These are phyloP conservation scores for Xestia sexstrigata DNA, from an alignment of 2,888 invertebrate species.

Conservation along the genomic window DNA sequence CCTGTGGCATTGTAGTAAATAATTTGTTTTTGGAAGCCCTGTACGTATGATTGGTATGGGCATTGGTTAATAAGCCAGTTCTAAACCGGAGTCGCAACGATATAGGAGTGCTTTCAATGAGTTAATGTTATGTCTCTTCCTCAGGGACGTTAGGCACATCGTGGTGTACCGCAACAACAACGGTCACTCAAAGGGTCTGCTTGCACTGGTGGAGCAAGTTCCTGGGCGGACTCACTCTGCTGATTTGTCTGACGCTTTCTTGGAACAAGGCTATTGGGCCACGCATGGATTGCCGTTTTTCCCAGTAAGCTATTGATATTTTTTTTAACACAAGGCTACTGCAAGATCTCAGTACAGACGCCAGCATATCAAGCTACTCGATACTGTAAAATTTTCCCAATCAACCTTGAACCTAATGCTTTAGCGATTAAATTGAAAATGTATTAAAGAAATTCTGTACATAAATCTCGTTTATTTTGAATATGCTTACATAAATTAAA, in stretches of 20 bases:
- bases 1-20: slow-evolving; percentile 15
- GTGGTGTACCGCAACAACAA: slow-evolving; percentile 81
- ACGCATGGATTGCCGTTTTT: slow-evolving; percentile 92
- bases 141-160: slow-evolving; percentile 83
- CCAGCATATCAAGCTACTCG: no score
- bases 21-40: slow-evolving; percentile 27
- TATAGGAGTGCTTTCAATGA: not conserved
- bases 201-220: slow-evolving; percentile 95
- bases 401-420: no score
- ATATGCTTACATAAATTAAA: not conserved
- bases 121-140: slow-evolving; percentile 15
- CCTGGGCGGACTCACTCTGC: slow-evolving; percentile 91
- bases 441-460: no score
- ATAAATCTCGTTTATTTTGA: not conserved
- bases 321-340: not conserved
- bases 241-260: slow-evolving; percentile 93
- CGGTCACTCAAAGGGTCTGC: slow-evolving; percentile 84
- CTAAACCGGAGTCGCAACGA: slow-evolving; percentile 5
- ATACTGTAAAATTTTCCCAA: no score
- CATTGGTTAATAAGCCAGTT: slow-evolving; percentile 15
- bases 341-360: not conserved
- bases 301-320: slow-evolving; percentile 76
- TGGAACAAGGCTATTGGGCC: slow-evolving; percentile 93
- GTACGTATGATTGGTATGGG: slow-evolving; percentile 31
- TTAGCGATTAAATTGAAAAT: no score